Conservation (phyloP, 2,113 vertebrate genomes). For the Monopterus albus region DNA sequence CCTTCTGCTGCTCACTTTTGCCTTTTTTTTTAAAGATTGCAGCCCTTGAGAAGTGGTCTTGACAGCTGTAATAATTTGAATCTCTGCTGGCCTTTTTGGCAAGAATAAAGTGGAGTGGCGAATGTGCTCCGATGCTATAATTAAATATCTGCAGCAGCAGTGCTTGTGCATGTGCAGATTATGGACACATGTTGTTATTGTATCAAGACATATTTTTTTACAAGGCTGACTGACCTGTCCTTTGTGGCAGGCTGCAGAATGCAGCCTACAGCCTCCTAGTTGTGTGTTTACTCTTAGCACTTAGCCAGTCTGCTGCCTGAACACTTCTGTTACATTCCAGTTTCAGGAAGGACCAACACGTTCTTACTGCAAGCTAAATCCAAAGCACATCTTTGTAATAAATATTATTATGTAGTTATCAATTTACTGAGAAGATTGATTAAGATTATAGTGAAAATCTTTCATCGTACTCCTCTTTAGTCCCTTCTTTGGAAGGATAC, state of each 20-base stretch:
- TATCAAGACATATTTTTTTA: constrained; percentile 12
- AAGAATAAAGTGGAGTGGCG: constrained; percentile 50
- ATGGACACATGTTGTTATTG: constrained; percentile 27
- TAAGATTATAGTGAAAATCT: not conserved
- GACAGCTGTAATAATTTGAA: constrained; percentile 66
- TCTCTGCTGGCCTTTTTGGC: constrained; percentile 66
- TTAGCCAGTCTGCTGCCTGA: not conserved
- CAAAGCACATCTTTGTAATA: too few relatives aligned
- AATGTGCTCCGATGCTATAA: constrained; percentile 50
- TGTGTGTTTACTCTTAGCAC: not conserved
- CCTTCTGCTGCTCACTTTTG: constrained; percentile 61
- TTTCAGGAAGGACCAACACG: not conserved
- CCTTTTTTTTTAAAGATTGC: constrained; percentile 45
- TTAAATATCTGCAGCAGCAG: constrained; percentile 59
- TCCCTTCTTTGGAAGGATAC: not conserved
- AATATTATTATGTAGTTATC: too few relatives aligned
- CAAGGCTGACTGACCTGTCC: constrained; percentile 1
- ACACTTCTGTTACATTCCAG: not conserved
- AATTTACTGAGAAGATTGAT: not conserved
- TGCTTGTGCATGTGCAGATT: constrained; percentile 12
- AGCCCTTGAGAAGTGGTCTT: constrained; percentile 61
- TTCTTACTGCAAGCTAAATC: not conserved
- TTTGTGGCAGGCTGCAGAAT: constrained; percentile 4
- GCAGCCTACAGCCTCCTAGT: not conserved
- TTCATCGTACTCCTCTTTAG: not conserved